A percentile compares a stretch with the other conserved stretches of the same genome.
Conservation (phyloP, 2,113 vertebrate genomes). For the Arvicanthis niloticus region DNA sequence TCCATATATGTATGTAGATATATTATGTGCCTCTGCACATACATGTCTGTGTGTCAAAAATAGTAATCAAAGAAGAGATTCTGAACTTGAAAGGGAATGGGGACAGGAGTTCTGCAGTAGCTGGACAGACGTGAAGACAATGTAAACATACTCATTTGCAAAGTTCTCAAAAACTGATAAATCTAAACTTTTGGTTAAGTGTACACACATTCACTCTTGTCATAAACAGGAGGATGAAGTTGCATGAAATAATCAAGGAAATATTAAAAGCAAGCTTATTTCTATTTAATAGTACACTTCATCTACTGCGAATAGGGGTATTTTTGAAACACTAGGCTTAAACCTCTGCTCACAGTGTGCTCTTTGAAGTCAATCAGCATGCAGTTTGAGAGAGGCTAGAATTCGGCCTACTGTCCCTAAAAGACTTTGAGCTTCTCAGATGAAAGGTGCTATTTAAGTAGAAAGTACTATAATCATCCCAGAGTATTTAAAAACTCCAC, state of each 20-base stretch:
- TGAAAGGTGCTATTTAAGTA: constrained; percentile 41
- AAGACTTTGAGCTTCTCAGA: constrained; percentile 24
- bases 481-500: neutral
- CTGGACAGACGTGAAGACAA: neutral
- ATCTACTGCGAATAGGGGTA: neutral
- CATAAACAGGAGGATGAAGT: neutral
- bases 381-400: neutral
- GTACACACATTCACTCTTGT: neutral
- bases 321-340: constrained; percentile 23
- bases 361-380: neutral
- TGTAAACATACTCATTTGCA: neutral
- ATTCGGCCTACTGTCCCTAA: neutral
- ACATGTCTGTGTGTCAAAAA: neutral
- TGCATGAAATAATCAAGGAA: neutral
- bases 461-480: constrained; percentile 42
- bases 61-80: neutral
- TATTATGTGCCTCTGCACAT: neutral
- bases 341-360: neutral
- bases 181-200: neutral
- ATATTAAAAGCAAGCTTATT: neutral
- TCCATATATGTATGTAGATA: neutral
- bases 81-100: neutral
- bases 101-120: neutral
- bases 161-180: neutral
- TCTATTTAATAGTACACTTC: neutral